Conservation (phyloP, 2,113 vertebrate species). For the Spizaetus ornatus region DNA sequence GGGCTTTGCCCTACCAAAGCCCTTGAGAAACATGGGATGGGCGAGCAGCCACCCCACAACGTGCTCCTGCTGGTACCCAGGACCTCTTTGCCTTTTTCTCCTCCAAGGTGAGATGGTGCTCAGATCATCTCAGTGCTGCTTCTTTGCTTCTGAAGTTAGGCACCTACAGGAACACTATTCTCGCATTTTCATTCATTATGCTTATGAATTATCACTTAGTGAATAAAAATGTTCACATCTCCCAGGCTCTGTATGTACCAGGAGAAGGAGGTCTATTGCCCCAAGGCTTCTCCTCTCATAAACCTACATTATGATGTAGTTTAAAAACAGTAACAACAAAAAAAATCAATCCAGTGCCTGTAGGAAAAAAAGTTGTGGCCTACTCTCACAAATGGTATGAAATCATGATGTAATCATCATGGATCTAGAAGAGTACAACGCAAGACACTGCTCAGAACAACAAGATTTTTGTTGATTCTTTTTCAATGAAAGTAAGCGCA, state of each 20-base stretch:
- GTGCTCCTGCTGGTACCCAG: background rate
- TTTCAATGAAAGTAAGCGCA: background rate
- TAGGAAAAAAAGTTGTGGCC: background rate
- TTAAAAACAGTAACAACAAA: background rate
- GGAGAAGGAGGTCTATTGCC: background rate
- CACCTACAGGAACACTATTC: background rate
- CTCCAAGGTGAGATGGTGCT: background rate
- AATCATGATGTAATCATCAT: background rate
- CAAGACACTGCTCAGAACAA: background rate
- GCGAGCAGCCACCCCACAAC: fast-evolving
- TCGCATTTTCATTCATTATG: background rate
- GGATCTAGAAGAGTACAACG: background rate
- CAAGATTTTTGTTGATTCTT: background rate
- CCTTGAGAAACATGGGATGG: fast-evolving
- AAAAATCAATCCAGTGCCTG: background rate
- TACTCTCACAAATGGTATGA: background rate
- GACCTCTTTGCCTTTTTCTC: background rate
- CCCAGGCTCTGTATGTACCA: background rate
- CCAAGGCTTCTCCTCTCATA: background rate
- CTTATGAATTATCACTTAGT: background rate
- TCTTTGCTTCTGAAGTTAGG: fast-evolving
- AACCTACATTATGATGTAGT: background rate
- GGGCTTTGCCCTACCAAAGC: background rate
- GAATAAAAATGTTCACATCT: background rate
- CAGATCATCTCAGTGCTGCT: background rate